Conservation (phyloP, 2,888 invertebrate species). For the Ectemnius continuus region DNA sequence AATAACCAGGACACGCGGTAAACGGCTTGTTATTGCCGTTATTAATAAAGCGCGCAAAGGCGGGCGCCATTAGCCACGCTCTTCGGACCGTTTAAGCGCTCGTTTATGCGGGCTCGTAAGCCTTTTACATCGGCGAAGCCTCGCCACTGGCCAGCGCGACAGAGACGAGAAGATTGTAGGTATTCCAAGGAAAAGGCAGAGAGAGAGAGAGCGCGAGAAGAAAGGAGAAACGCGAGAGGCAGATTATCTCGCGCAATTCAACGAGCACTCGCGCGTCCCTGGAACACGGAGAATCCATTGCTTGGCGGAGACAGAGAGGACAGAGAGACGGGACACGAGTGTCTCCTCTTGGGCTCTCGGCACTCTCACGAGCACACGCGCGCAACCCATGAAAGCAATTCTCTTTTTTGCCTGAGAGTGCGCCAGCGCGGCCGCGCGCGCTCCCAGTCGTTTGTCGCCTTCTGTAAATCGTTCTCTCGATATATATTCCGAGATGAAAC, state of each 20-base stretch:
- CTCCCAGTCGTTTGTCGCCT: slow-evolving; percentile 37
- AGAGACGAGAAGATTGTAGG: not conserved
- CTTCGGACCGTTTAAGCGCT: slow-evolving; percentile 37
- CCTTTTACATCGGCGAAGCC: slow-evolving; percentile 26
- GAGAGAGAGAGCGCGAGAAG: slow-evolving; percentile 13
- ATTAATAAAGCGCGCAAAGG: slow-evolving; percentile 54
- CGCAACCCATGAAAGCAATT: too few species aligned
- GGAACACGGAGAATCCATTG: not conserved
- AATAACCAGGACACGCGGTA: slow-evolving; percentile 37
- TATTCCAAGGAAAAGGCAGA: slow-evolving; percentile 1
- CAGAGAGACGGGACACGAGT: too few species aligned
- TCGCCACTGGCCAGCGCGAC: not conserved
- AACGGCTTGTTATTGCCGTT: slow-evolving; percentile 38
- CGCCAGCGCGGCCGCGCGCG: not conserved
- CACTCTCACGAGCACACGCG: too few species aligned
- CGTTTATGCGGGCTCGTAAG: slow-evolving; percentile 34
- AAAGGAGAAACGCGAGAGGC: not conserved
- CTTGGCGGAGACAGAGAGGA: not conserved
- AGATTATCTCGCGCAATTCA: slow-evolving; percentile 17
- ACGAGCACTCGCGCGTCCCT: slow-evolving; percentile 7
- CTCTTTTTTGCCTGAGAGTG: slow-evolving; percentile 22
- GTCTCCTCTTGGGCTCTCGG: too few species aligned
- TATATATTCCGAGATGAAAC: slow-evolving; percentile 36
- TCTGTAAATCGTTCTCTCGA: slow-evolving; percentile 48
- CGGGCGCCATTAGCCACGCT: slow-evolving; percentile 42